phyloP scores from a whole-genome alignment of 2,797 vertebrate genomes.

The Spea hammondii region DNA sequence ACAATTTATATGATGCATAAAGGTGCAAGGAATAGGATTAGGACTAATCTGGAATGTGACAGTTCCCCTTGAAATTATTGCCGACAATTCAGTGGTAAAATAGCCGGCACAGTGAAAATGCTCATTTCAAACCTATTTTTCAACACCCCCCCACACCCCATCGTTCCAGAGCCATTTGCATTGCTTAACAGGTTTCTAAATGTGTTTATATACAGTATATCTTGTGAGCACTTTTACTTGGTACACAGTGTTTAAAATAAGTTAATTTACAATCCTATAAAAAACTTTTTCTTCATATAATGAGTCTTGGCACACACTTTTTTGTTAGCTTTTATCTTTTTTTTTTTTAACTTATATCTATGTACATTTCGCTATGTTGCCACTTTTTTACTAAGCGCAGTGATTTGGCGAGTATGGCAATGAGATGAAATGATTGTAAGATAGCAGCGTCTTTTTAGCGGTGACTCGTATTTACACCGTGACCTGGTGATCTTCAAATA shows the following conservation, averaged over 20 bases:
- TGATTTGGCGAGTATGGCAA: neutral
- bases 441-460: neutral
- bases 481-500: too few species aligned
- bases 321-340: conserved; percentile 6
- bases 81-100: neutral
- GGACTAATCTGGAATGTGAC: too few species aligned
- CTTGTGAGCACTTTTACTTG: conserved; percentile 10
- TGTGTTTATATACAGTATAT: neutral
- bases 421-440: neutral
- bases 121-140: neutral
- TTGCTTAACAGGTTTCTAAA: neutral
- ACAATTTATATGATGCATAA: too few species aligned
- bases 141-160: neutral
- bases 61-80: too few species aligned
- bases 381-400: neutral
- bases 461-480: neutral
- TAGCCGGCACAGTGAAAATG: neutral
- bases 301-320: conserved; percentile 20
- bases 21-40: too few species aligned
- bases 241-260: conserved; percentile 45
- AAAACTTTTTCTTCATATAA: conserved; percentile 5
- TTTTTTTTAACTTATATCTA: conserved; percentile 14
- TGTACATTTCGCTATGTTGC: conserved; percentile 31
- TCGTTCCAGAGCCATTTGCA: neutral
- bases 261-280: conserved; percentile 25